Evolutionary conservation across 2,797 vertebrate genomes (phyloP), one percentile per base, ranked within the genome.

Genomic region (Melanotaenia boesemani): DNA sequence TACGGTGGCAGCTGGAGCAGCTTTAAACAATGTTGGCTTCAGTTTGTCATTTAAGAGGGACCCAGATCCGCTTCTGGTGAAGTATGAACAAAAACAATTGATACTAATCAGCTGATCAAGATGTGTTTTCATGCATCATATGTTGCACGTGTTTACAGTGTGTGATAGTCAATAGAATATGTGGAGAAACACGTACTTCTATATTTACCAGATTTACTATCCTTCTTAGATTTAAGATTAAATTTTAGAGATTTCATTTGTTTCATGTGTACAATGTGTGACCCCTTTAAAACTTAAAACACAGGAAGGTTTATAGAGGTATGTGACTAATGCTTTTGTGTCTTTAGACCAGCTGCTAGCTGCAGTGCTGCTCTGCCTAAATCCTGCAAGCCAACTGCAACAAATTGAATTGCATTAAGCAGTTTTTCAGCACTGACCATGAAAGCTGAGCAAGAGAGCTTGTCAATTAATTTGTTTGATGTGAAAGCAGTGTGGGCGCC

Each of bases 391-490:
- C n/a, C 22, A 28, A 13, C 4, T 26, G 52, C 52, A 15, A 15
- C 24, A 26, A 55, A 55, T 5, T 55, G 52, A 55, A 55, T 28
- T 12, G 52, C 24, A 26, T 55, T 52, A 12, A 22, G 50, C 2
- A 26, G 22, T 54, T 54, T 54, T 54, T 12, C 22, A 55, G 28
- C 52, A 55, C 24, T 28, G 24, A 55, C n/a, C 24, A 26, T 55
- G 24, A 13, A 55, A 20, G 12, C 11, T 55, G 24, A 26, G 10
- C 26, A 26, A 28, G 22, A 55, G 5, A 54, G 24, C 24, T 55
- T 55, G 52, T 55, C 24, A 26, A 24, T 55, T 55, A 28, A 28
- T 55, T 55, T 55, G 52, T 24, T 55, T 55, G 52, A 55, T 26
- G 52, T 28, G 52, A 55, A 55, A 26, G 11, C 52, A 55, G 52